Evolutionary conservation across 2,113 vertebrate genomes (phyloP).

Genomic region (Garra rufa): DNA sequence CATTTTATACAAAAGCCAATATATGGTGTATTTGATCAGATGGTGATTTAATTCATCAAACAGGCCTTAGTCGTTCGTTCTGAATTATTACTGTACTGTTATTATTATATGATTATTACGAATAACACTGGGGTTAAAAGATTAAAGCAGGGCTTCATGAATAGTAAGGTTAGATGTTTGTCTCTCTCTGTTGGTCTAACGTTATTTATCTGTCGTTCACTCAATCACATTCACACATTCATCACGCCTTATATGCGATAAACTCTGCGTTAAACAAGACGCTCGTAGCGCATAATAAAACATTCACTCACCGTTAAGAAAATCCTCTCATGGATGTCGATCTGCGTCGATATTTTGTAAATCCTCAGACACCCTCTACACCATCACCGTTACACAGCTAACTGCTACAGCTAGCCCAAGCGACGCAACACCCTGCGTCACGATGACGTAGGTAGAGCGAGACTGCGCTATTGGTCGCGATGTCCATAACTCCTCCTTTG

Average conservation of each 20-base stretch:
- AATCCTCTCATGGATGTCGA: background rate
- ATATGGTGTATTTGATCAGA: background rate
- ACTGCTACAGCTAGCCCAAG: slow-evolving; percentile 5
- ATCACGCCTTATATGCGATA: background rate
- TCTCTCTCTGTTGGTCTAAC: background rate
- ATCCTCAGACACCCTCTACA: background rate
- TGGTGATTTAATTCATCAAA: background rate
- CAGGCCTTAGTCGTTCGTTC: background rate
- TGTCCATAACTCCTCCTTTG: no score
- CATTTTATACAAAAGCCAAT: background rate
- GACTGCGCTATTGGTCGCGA: no score
- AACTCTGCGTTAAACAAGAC: background rate
- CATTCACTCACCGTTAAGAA: background rate
- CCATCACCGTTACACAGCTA: slow-evolving; percentile 21
- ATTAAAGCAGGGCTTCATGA: background rate
- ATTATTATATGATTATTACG: background rate
- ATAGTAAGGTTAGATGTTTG: background rate
- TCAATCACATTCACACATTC: slow-evolving; percentile 8
- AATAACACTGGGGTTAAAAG: background rate
- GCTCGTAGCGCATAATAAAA: background rate
- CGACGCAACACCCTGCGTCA: slow-evolving; percentile 31
- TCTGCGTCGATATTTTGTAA: background rate
- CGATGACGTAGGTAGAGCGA: background rate
- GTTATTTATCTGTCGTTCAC: background rate
- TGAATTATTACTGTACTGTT: background rate